Evolutionary conservation across 2,888 invertebrate genomes (phyloP), one percentile per base, ranked within the genome.

Genomic region (Empis stercorea): DNA sequence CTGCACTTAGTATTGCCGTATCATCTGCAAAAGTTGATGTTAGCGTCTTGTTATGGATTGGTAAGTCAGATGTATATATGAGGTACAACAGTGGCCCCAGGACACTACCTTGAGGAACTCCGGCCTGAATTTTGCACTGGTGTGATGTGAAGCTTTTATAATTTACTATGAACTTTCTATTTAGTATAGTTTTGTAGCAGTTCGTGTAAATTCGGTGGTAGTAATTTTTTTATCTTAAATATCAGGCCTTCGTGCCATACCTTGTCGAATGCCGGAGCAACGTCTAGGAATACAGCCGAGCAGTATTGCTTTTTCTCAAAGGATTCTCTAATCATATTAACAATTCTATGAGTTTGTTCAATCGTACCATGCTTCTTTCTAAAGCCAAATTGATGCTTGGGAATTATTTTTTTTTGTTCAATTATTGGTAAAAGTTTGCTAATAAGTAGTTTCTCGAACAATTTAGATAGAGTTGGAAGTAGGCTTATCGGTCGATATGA

Each of bases 401-500:
- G n/a, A n/a, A n/a, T n/a, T n/a, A n/a, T n/a, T n/a, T n/a, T n/a
- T n/a, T n/a, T n/a, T n/a, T n/a, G n/a, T n/a, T n/a, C n/a, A n/a
- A n/a, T n/a, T n/a, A n/a, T n/a, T n/a, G n/a, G n/a, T n/a, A n/a
- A n/a, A n/a, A n/a, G n/a, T n/a, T n/a, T n/a, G n/a, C n/a, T n/a
- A n/a, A n/a, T n/a, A n/a, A n/a, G n/a, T n/a, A n/a, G n/a, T n/a
- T n/a, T n/a, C n/a, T n/a, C n/a, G n/a, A n/a, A n/a, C n/a, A n/a
- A n/a, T n/a, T n/a, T n/a, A n/a, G n/a, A n/a, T n/a, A n/a, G 6
- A 15, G 34, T 43, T 11, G 43, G 43, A 4, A 43, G 20, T 32
- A 43, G 16, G 17, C 34, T 34, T 11, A 43, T 30, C 10, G 38
- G 46, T 41, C 46, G 34, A 17, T 40, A 46, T n/a, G 10, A 41